These are phyloP conservation scores for Leucophenga varia DNA, from an alignment of 1,140 invertebrate species.

Conservation along the genomic window DNA sequence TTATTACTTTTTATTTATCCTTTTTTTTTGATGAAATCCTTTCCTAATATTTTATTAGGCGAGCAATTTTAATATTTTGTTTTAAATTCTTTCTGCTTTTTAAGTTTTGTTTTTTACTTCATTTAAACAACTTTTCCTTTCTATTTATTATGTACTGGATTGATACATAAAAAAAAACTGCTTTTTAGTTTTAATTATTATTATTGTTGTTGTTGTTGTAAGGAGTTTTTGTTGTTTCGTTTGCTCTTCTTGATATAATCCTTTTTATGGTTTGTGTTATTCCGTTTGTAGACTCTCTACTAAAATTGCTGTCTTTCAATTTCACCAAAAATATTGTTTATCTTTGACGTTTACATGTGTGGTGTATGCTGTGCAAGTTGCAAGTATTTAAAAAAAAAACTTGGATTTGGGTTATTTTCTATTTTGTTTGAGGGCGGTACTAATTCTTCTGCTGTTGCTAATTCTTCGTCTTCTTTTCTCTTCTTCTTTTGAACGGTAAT, in stretches of 20 bases:
- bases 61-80: background rate
- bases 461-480: too few species aligned
- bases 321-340: too few species aligned
- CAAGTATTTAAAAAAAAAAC: too few species aligned
- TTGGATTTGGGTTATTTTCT: too few species aligned
- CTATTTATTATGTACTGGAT: background rate
- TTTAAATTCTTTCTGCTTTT: background rate
- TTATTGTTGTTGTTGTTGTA: conserved; percentile 8
- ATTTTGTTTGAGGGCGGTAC: too few species aligned
- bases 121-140: background rate
- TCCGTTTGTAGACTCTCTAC: conserved; percentile 1
- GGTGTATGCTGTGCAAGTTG: too few species aligned
- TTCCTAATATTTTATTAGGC: background rate
- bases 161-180: background rate
- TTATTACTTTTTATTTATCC: conserved; percentile 1
- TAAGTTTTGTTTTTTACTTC: background rate
- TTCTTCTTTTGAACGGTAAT: too few species aligned
- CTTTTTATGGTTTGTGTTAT: conserved; percentile 13
- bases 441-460: too few species aligned
- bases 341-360: too few species aligned
- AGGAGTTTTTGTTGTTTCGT: conserved; percentile 3
- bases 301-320: too few species aligned
- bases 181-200: background rate
- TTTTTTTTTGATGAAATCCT: conserved; percentile 6
- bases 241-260: conserved; percentile 9